Evolutionary conservation across 2,797 vertebrate genomes (phyloP).

Genomic region (Hafferia zeledoni): DNA sequence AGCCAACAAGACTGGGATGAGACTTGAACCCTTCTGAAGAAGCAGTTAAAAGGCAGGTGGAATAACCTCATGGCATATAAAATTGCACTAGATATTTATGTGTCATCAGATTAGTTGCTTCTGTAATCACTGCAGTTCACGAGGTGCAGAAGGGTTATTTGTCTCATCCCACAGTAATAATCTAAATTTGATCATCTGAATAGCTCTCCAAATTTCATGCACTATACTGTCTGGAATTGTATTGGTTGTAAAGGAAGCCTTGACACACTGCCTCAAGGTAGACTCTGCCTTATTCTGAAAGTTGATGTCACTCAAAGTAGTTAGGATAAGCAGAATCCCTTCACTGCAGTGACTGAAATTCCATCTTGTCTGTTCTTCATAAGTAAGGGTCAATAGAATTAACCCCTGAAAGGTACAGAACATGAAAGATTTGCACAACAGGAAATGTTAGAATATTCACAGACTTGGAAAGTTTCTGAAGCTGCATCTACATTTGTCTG

Average conservation of each 20-base stretch:
- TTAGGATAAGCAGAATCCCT: neutral
- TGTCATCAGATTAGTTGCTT: neutral
- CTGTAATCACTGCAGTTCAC: neutral
- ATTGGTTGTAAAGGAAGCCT: neutral
- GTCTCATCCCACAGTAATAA: neutral
- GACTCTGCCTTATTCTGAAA: neutral
- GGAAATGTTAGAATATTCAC: neutral
- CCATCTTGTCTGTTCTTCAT: neutral
- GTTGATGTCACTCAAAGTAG: neutral
- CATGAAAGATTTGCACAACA: neutral
- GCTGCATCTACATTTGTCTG: neutral
- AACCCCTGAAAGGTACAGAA: neutral
- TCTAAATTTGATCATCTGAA: neutral
- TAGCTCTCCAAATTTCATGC: neutral
- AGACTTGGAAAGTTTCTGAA: neutral
- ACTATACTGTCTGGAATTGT: neutral
- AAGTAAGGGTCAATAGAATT: neutral
- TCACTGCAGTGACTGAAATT: neutral
- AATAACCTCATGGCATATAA: neutral
- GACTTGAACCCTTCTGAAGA: neutral
- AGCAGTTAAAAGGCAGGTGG: neutral
- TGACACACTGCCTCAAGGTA: neutral
- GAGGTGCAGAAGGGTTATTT: neutral
- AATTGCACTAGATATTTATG: neutral
- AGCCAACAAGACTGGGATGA: neutral